Conservation (phyloP, 1,140 invertebrate genomes). For the Megathymus violae region DNA sequence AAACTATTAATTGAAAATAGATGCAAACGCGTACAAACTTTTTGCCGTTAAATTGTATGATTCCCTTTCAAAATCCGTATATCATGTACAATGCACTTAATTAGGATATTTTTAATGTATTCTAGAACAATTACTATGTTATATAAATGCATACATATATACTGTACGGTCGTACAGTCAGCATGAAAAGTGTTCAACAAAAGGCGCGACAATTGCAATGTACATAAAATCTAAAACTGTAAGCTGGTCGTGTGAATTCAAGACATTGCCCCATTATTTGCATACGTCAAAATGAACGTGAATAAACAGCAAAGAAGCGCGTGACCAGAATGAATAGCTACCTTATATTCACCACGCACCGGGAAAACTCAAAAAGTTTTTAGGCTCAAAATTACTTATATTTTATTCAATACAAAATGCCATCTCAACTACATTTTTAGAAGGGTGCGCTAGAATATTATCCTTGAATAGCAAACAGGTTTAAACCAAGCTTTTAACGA, state of each 20-base stretch:
- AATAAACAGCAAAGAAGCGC: constrained; percentile 65
- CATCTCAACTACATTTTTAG: constrained; percentile 25
- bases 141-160: no score
- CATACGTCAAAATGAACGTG: constrained; percentile 61
- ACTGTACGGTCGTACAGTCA: no score
- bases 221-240: constrained; percentile 3
- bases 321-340: constrained; percentile 68
- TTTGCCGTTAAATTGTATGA: no score
- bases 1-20: no score
- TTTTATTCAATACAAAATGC: constrained; percentile 54
- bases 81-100: no score
- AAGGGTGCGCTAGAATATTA: constrained; percentile 13
- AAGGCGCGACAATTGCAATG: neutral
- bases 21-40: no score
- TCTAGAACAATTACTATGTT: no score
- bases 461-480: constrained; percentile 10
- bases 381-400: constrained; percentile 53
- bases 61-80: no score
- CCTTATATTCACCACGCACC: constrained; percentile 50
- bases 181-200: no score
- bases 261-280: constrained; percentile 71
- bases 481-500: neutral
- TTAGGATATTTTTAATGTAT: no score
- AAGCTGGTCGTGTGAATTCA: constrained; percentile 35
- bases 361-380: constrained; percentile 54